Conservation (phyloP, 23 tunicate genomes). For the Trididemnum nubilum region DNA sequence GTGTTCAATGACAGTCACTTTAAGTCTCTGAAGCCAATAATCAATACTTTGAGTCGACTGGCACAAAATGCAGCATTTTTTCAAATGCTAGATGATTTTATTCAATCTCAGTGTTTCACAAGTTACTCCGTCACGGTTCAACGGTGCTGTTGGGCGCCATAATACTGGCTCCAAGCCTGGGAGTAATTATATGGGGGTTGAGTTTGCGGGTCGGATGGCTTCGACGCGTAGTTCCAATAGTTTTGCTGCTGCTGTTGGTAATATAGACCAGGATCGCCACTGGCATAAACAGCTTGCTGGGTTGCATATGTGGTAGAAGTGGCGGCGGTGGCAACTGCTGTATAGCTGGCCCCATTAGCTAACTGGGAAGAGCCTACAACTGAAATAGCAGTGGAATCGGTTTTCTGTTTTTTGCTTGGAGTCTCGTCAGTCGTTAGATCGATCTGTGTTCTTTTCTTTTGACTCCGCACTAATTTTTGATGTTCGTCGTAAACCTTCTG, state of each 20-base stretch:
- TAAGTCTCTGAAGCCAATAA: too few species aligned
- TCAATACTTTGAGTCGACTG: too few species aligned
- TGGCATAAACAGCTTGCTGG: conserved; percentile 40
- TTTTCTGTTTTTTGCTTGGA: conserved; percentile 70
- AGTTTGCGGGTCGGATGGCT: conserved; percentile 23
- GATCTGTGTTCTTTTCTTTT: conserved; percentile 56
- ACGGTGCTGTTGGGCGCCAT: conserved; percentile 54
- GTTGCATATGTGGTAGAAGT: conserved; percentile 29
- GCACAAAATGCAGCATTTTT: too few species aligned
- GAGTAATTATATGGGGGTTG: conserved; percentile 71
- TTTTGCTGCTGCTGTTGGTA: conserved; percentile 80
- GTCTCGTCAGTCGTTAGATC: conserved; percentile 38
- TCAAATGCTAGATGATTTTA: too few species aligned
- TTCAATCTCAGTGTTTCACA: too few species aligned
- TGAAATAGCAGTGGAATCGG: conserved; percentile 46
- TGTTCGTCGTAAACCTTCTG: conserved; percentile 89
- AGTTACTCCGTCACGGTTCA: too few species aligned
- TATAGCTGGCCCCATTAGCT: conserved; percentile 39
- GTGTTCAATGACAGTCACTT: too few species aligned
- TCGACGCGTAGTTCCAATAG: conserved; percentile 81
- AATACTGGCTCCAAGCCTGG: conserved; percentile 89
- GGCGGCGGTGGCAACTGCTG: not conserved
- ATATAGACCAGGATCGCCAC: conserved; percentile 59
- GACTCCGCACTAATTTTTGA: conserved; percentile 68
- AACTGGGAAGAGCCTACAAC: conserved; percentile 39